Conservation (phyloP, 2,113 vertebrate species). For the Psilopogon haemacephalus region DNA sequence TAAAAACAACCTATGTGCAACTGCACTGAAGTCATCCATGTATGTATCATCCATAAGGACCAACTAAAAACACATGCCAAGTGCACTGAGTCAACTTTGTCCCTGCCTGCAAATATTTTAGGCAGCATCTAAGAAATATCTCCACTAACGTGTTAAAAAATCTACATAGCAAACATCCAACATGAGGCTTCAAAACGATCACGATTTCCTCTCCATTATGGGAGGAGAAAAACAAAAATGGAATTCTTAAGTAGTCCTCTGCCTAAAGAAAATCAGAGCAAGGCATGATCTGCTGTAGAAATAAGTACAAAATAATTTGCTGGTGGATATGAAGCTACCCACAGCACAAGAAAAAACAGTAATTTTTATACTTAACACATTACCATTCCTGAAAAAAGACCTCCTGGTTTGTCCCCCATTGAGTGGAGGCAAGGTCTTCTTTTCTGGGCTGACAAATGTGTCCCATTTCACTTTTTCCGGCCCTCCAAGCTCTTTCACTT, state of each 20-base stretch:
- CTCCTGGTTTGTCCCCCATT: slow-evolving; percentile 92
- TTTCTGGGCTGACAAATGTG: slow-evolving; percentile 95
- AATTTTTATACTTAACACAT: slow-evolving; percentile 35
- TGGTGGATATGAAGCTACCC: background rate
- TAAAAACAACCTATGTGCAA: background rate
- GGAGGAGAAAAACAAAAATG: background rate
- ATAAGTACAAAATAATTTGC: background rate
- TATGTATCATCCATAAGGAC: background rate
- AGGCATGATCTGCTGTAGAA: background rate
- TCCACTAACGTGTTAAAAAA: background rate
- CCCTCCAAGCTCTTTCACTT: slow-evolving; percentile 91
- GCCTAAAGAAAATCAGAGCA: background rate
- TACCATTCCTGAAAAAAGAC: slow-evolving; percentile 95
- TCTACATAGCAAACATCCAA: background rate
- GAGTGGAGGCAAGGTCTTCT: slow-evolving; percentile 91
- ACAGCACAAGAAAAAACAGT: background rate
- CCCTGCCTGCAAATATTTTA: background rate
- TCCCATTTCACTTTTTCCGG: slow-evolving; percentile 96
- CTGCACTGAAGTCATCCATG: background rate
- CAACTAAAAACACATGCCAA: background rate
- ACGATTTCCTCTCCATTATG: background rate
- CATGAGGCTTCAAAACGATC: background rate
- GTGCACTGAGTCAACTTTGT: background rate
- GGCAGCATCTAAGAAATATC: background rate
- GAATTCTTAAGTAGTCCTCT: background rate